Evolutionary conservation across 2,113 vertebrate genomes (phyloP), one percentile per base, ranked within the genome.

Genomic region (Oncorhynchus masou): DNA sequence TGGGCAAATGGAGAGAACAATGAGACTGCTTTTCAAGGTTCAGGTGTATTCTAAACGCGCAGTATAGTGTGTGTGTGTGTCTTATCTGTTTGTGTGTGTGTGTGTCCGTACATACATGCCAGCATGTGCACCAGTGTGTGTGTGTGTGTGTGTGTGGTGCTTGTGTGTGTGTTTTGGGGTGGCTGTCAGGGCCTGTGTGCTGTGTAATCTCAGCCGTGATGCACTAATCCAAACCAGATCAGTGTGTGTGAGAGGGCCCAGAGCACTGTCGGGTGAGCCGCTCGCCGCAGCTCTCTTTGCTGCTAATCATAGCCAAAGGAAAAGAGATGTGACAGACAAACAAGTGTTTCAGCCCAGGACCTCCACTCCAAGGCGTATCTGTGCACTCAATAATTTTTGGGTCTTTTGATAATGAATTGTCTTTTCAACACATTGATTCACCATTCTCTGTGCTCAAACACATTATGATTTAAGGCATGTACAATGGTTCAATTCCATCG

Each of bases 211-310:
- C 34, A 45, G 22, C 25, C 34, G 49, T 51, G 73, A 68, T 66
- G 76, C 70, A 25, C 31, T 49, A 78, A 88, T 81, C 74, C 71
- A 74, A 73, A 72, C 73, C 83, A 79, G 82, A 70, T 62, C 62
- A 62, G 73, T 77, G 48, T 31, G 29, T 48, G 72, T 74, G 76
- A 70, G 68, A 62, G 34, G 51, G 34, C n/a, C 54, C 13, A 34
- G 1, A 66, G n/a, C 34, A 15, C 39, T 11, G 39, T 45, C 8
- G 39, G 39, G 39, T 45, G 39, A 11, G 39, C 39, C 20, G 59
- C 48, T 64, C 22, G 11, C 2, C 24, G 7, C 16, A n/a, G 49
- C 20, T 59, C 34, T 16, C 71, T 69, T 12, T 67, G 27, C 45
- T 57, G 31, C 48, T 68, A 49, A 68, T 59, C 45, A 73, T 73